phyloP scores from a whole-genome alignment of 2,888 invertebrate genomes.

The Subacronicta megacephala region DNA sequence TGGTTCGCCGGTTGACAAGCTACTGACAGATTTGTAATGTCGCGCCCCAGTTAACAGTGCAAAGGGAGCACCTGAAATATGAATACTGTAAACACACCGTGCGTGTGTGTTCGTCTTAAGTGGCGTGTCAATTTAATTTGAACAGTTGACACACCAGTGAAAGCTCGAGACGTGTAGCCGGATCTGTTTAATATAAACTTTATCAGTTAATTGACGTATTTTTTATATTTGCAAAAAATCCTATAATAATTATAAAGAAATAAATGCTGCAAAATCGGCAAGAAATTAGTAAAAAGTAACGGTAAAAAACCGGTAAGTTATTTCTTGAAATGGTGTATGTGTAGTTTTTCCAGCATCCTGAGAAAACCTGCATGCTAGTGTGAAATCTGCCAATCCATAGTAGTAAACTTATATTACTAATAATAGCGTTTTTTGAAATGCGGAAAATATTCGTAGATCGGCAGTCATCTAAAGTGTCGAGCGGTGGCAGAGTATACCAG shows the following conservation, averaged over 20 bases:
- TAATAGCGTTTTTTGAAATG: no score
- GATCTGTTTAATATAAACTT: conserved; percentile 34
- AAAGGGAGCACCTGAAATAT: conserved; percentile 79
- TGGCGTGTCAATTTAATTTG: conserved; percentile 84
- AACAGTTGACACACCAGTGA: conserved; percentile 65
- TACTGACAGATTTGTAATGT: conserved; percentile 73
- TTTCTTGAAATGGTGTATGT: no score
- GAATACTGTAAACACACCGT: conserved; percentile 80
- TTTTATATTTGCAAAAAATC: background rate
- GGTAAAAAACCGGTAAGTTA: no score
- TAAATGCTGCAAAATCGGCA: background rate
- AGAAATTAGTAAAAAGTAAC: no score
- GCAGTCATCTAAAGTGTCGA: no score
- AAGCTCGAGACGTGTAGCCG: conserved; percentile 52
- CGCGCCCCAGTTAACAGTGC: conserved; percentile 77
- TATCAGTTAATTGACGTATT: conserved; percentile 31
- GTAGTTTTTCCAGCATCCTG: no score
- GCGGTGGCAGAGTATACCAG: no score
- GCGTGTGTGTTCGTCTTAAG: conserved; percentile 68
- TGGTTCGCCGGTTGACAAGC: conserved; percentile 65
- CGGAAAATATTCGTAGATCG: no score
- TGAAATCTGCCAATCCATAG: no score
- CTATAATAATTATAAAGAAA: background rate
- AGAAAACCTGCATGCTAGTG: no score
- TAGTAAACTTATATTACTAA: no score